Conservation (phyloP, 37 sponge, comb jelly and placozoan genomes). For the Oscarella lobularis region DNA sequence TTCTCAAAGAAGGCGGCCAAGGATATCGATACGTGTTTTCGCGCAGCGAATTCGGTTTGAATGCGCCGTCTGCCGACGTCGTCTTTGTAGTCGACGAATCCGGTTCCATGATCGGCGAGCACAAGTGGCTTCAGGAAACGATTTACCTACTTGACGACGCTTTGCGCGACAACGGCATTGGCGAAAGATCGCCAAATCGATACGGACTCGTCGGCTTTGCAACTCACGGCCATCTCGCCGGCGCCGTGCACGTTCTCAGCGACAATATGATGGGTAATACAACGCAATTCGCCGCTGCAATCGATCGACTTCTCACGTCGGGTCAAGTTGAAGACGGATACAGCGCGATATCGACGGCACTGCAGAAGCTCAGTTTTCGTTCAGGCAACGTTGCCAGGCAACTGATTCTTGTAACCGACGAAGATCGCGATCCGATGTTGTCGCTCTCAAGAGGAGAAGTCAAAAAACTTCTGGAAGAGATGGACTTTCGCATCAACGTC, state of each 20-base stretch:
- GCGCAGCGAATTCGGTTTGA: not conserved
- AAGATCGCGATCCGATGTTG: constrained; percentile 32
- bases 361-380: constrained; percentile 15
- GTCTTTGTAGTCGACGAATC: constrained; percentile 80
- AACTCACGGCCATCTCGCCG: not conserved
- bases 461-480: not conserved
- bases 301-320: constrained; percentile 1
- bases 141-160: constrained; percentile 14
- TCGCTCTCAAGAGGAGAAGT: not conserved
- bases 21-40: not conserved
- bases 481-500: not conserved
- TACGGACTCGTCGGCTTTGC: constrained; percentile 72
- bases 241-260: not conserved
- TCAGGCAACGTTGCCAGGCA: constrained; percentile 23
- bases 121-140: constrained; percentile 41
- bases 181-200: constrained; percentile 31
- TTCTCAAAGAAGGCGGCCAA: not conserved
- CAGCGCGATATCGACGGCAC: constrained; percentile 36
- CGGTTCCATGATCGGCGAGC: constrained; percentile 59
- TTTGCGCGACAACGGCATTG: constrained; percentile 34
- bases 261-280: not conserved
- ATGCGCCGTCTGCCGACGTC: constrained; percentile 48
- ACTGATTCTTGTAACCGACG: constrained; percentile 60
- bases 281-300: not conserved
- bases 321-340: constrained; percentile 72